Percentiles rank a stretch among this genome's conserved stretches.
phyloP scores from a whole-genome alignment of 2,113 vertebrate species.

The Xenus cinereus region DNA sequence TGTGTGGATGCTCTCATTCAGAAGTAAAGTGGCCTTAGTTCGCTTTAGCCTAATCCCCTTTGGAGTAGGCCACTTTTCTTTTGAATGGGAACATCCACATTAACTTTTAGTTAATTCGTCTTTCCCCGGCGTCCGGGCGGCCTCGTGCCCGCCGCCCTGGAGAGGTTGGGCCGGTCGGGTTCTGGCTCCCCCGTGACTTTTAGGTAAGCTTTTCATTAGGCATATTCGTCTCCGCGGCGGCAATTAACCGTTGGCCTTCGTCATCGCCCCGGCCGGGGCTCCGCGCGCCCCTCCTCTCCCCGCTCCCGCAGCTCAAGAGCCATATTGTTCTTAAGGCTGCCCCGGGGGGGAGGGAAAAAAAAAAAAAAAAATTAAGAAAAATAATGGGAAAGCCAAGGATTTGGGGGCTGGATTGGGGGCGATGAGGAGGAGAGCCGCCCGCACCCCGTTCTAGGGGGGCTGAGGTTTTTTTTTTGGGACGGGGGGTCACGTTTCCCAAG shows the following conservation, averaged over 20 bases:
- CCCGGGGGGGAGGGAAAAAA: not conserved
- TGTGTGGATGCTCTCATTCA: constrained; percentile 70
- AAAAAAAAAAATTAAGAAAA: not conserved
- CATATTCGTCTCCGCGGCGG: not conserved
- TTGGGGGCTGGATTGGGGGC: not conserved
- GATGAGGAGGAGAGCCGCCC: not conserved
- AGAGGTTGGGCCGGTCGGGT: not conserved
- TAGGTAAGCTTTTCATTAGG: constrained; percentile 32
- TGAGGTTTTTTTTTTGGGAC: not conserved
- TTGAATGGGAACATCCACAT: constrained; percentile 65
- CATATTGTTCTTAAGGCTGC: accelerated
- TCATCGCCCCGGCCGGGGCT: accelerated
- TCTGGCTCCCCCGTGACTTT: not conserved
- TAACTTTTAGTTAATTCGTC: constrained; percentile 61
- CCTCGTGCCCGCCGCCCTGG: not conserved
- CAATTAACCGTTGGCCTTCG: not conserved
- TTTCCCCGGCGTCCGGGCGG: not conserved
- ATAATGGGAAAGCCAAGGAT: not conserved
- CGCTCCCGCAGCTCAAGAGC: not conserved
- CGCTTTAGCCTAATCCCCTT: constrained; percentile 70
- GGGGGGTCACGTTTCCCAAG: not conserved
- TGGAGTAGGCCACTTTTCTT: constrained; percentile 67
- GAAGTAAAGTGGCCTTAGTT: constrained; percentile 72
- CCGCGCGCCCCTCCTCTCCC: not conserved
- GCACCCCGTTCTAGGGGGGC: accelerated